These are phyloP conservation scores for Rhinichthys klamathensis DNA, from an alignment of 2,113 vertebrate species.

Conservation along the genomic window DNA sequence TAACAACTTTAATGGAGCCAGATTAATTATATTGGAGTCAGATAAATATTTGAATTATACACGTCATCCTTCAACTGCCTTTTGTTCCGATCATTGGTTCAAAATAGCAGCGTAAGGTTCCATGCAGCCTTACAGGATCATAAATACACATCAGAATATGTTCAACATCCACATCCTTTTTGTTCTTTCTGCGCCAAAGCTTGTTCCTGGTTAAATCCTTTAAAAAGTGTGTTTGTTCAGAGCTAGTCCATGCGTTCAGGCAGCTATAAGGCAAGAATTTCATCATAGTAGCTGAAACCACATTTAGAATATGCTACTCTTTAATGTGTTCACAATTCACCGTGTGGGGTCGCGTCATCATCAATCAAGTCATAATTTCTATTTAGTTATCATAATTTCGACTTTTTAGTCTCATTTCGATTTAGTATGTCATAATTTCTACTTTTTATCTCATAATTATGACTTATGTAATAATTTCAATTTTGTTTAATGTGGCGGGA, in stretches of 20 bases:
- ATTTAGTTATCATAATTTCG: not conserved
- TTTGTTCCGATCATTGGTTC: too few species aligned
- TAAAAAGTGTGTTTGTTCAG: conserved; percentile 18
- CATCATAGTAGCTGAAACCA: conserved; percentile 24
- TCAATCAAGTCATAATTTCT: too few species aligned
- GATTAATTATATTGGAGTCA: too few species aligned
- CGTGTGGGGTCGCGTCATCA: not conserved
- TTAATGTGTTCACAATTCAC: not conserved
- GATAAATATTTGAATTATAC: too few species aligned
- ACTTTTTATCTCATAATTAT: too few species aligned
- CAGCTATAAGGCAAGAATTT: conserved; percentile 19
- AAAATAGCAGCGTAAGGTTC: too few species aligned
- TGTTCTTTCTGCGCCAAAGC: conserved; percentile 35
- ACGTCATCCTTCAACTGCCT: too few species aligned
- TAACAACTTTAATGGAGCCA: too few species aligned
- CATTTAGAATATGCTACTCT: conserved; percentile 8
- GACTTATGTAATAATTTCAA: too few species aligned
- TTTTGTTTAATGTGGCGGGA: too few species aligned
- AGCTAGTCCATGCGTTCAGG: conserved; percentile 7
- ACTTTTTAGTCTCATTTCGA: not conserved
- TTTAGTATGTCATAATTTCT: not conserved
- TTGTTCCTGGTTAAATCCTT: not conserved
- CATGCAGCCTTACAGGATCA: too few species aligned
- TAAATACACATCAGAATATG: too few species aligned
- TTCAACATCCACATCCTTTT: conserved; percentile 6